A percentile compares a stretch with the other conserved stretches of the same genome.
phyloP scores from a whole-genome alignment of 2,888 invertebrate genomes.

The Mycalesis mineus region DNA sequence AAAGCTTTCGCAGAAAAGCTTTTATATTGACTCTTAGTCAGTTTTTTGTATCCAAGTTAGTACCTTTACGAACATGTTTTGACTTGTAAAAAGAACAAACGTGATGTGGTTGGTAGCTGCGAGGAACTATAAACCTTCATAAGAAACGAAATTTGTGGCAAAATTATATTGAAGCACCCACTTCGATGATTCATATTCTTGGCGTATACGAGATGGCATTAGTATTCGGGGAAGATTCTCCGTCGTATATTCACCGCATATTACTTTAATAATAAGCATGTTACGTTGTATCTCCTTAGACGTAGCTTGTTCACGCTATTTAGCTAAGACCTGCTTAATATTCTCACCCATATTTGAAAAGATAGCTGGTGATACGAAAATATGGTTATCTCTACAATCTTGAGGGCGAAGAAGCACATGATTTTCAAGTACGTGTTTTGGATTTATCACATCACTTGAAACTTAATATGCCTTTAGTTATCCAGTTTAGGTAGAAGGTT shows the following conservation, averaged over 20 bases:
- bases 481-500: too few relatives aligned
- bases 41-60: too few relatives aligned
- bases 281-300: neutral
- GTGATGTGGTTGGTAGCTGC: too few relatives aligned
- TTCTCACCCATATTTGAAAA: neutral
- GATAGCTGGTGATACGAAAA: neutral
- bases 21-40: too few relatives aligned
- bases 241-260: slow-evolving; percentile 3
- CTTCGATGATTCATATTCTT: slow-evolving; percentile 7
- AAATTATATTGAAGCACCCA: neutral
- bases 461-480: neutral
- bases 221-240: slow-evolving; percentile 2
- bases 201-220: neutral
- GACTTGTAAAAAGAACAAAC: too few relatives aligned
- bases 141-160: neutral
- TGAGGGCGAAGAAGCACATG: neutral
- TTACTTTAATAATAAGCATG: slow-evolving; percentile 10
- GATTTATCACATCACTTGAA: neutral
- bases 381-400: neutral
- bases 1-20: too few relatives aligned
- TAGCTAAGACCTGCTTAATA: neutral
- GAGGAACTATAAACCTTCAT: neutral
- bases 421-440: neutral
- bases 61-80: too few relatives aligned
- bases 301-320: neutral